phyloP scores from a whole-genome alignment of 2,888 invertebrate genomes.

The Bombylius discolor region DNA sequence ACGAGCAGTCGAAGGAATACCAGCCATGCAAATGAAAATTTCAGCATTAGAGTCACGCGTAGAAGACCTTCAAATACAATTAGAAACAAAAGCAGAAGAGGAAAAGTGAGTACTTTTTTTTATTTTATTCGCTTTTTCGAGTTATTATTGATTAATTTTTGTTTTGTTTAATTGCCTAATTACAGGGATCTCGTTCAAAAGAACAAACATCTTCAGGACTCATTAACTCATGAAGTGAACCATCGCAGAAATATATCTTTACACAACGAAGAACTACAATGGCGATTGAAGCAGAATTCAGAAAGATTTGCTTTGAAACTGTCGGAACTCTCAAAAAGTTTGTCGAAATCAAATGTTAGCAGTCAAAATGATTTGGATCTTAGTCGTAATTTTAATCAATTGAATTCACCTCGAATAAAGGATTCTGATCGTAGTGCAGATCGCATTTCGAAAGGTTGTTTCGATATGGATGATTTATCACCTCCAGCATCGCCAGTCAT shows the following conservation, averaged over 20 bases:
- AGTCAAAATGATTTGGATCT: conserved; percentile 16
- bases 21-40: conserved; percentile 57
- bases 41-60: conserved; percentile 66
- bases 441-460: conserved; percentile 14
- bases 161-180: conserved; percentile 1
- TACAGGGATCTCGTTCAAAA: conserved; percentile 51
- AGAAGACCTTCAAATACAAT: conserved; percentile 70
- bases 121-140: background rate
- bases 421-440: conserved; percentile 15
- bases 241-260: conserved; percentile 65
- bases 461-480: conserved; percentile 36
- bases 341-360: conserved; percentile 11
- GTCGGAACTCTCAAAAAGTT: conserved; percentile 26
- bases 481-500: conserved; percentile 60
- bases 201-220: conserved; percentile 59
- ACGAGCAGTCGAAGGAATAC: conserved; percentile 61
- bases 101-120: conserved; percentile 48
- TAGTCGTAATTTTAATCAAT: conserved; percentile 19
- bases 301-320: conserved; percentile 44
- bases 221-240: conserved; percentile 61
- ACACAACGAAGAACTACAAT: conserved; percentile 79
- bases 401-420: conserved; percentile 15
- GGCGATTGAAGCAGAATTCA: conserved; percentile 71
- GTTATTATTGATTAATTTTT: background rate
- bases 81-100: conserved; percentile 52